Evolutionary conservation across 2,113 vertebrate genomes (phyloP).

Genomic region (Bagarius yarrelli): DNA sequence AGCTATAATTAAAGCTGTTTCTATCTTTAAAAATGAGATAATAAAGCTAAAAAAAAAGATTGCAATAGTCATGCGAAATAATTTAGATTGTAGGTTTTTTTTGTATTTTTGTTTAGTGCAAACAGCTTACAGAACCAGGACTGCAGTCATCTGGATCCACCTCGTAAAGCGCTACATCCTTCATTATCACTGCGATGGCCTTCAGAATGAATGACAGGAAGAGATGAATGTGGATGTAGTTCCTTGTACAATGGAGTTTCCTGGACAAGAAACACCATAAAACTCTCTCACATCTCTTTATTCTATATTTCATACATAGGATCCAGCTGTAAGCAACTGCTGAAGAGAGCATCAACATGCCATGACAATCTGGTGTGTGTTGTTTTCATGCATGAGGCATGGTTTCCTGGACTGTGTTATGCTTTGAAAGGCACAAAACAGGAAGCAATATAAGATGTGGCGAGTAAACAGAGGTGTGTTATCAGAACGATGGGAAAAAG

Average conservation of each 20-base stretch:
- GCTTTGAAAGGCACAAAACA: conserved; percentile 25
- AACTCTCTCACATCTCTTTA: background rate
- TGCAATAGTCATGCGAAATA: background rate
- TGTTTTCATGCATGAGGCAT: conserved; percentile 55
- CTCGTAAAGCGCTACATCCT: conserved; percentile 85
- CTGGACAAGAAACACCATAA: conserved; percentile 61
- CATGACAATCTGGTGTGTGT: background rate
- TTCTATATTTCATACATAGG: conserved; percentile 41
- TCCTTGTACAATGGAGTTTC: conserved; percentile 92
- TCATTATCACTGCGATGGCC: conserved; percentile 85
- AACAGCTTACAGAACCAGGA: conserved; percentile 70
- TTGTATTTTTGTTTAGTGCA: no score
- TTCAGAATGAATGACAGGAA: conserved; percentile 93
- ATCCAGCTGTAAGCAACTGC: background rate
- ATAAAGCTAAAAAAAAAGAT: no score
- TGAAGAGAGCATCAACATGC: background rate
- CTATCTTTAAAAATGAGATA: background rate
- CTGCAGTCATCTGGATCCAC: conserved; percentile 76
- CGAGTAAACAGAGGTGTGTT: background rate
- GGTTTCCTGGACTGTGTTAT: conserved; percentile 20
- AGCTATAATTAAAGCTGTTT: background rate
- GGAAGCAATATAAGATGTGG: conserved; percentile 27
- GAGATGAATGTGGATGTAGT: conserved; percentile 93
- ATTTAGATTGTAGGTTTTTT: background rate
- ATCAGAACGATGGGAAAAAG: conserved; percentile 12